Evolutionary conservation across 2,888 invertebrate genomes (phyloP), one percentile per base, ranked within the genome.

Genomic region (Baccha elongata): DNA sequence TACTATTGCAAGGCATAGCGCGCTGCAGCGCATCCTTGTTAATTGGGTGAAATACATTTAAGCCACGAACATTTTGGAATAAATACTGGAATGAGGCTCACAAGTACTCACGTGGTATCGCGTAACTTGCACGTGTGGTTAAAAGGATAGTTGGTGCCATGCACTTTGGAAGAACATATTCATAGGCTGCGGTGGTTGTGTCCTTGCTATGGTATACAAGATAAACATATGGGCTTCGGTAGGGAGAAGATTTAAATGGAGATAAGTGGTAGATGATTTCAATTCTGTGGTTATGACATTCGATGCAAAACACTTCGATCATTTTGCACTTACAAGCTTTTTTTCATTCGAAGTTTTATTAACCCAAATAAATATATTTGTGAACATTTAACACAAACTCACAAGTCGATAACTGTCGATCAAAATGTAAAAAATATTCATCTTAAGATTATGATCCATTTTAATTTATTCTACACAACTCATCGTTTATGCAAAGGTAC

Each of bases 1-100:
- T 32, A 32, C 4, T 1, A 29, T 21, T 64, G 58, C 23, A 69
- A 35, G 37, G 64, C 19, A 8, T 55, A 7, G 52, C n/a, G 19
- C 35, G 42, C 29, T 7, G 8, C 1, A n/a, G 5, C 19, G 73
- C 60, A 74, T 68, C 74, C 75, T 60, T 71, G 65, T 65, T 76
- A 76, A 71, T 65, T 69, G 75, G 64, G 29, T 50, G 80, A 69
- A 75, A 75, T 81, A 64, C 55, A 75, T 75, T 81, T 58, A 26
- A 35, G 35, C 64, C 40, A 40, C 21, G 13, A 67, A 44, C 8
- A n/a, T 44, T 42, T 35, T 8, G n/a, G 19, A 26, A 19, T 26
- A 55, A 15, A 15, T 23, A 15, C 11, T 10, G 32, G 50, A 10
- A 17, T 26, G n/a, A 19, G 19, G n/a, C 13, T 52, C 23, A 11